These are phyloP conservation scores for Papilio aristodemus DNA, from an alignment of 1,140 invertebrate species.

Conservation along the genomic window DNA sequence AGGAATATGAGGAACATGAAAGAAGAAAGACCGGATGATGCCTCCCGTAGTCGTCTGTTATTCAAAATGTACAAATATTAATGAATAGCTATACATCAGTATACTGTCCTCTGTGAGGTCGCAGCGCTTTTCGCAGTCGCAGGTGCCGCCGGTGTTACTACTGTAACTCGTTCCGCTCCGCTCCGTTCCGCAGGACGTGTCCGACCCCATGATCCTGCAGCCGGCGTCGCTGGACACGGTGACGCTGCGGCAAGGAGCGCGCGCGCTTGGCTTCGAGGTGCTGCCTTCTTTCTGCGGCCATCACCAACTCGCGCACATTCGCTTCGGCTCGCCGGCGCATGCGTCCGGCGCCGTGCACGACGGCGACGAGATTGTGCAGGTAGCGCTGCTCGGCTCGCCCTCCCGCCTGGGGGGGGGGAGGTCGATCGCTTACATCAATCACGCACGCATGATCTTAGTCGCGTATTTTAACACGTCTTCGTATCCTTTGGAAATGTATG, in stretches of 20 bases:
- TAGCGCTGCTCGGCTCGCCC: slow-evolving; percentile 50
- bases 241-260: slow-evolving; percentile 91
- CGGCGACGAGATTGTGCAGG: slow-evolving; percentile 96
- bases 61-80: no score
- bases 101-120: no score
- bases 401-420: no score
- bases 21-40: no score
- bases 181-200: slow-evolving; percentile 82
- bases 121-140: not conserved
- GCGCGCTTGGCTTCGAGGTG: slow-evolving; percentile 90
- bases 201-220: slow-evolving; percentile 93
- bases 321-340: slow-evolving; percentile 91
- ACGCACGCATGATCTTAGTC: no score
- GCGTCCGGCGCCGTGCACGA: slow-evolving; percentile 94
- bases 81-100: no score
- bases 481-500: no score
- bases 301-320: slow-evolving; percentile 91
- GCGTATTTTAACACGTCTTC: no score
- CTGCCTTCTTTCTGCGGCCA: slow-evolving; percentile 91
- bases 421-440: no score
- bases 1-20: no score
- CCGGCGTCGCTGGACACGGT: slow-evolving; percentile 92
- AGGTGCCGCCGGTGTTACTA: not conserved
- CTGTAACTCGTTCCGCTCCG: not conserved
- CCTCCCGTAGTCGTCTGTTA: no score